Evolutionary conservation across 2,113 vertebrate species (phyloP), one percentile per base, ranked within the genome.

Genomic region (Recurvirostra avosetta): DNA sequence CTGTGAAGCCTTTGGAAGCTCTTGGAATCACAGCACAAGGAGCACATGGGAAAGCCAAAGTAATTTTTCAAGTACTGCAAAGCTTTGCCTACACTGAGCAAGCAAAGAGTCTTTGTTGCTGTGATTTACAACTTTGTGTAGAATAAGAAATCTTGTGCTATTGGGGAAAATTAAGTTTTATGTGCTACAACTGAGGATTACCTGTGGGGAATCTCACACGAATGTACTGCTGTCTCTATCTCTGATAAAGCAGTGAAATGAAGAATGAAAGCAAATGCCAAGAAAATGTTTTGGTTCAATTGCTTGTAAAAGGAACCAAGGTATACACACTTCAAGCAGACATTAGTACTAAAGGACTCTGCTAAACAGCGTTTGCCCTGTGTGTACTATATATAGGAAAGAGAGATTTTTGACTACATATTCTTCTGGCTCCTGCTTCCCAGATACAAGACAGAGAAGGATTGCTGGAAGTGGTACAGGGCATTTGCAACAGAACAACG

Each of bases 81-180:
- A 13, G 40, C 41, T 93, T 93, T 91, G 58, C 41, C 58, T 96
- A 72, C 50, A 53, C 27, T 75, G 26, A 94, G 66, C 45, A 87
- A 87, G 87, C 34, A 82, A 82, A 45, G 20, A 73, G 27, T 61
- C 94, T 91, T 94, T 94, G 58, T 87, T 73, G 74, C 8, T 5
- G 71, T 94, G 96, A 96, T 96, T 94, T 94, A 95, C 77, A 96
- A 38, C 90, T 85, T 93, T 14, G 36, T 73, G 70, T 62, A 82
- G 78, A 96, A 76, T 49, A 88, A 92, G 88, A 96, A 95, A 95
- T 95, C 90, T 93, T 55, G 43, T 70, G 71, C 90, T 95, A 95
- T 90, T 21, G n/a, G 81, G 94, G 40, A 95, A 96, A 97, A 95
- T 93, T 85, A 96, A 87, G 70, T 94, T 96, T 97, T 94, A 96